These are phyloP conservation scores for Diadromus collaris DNA, from an alignment of 2,888 invertebrate species.

Conservation along the genomic window DNA sequence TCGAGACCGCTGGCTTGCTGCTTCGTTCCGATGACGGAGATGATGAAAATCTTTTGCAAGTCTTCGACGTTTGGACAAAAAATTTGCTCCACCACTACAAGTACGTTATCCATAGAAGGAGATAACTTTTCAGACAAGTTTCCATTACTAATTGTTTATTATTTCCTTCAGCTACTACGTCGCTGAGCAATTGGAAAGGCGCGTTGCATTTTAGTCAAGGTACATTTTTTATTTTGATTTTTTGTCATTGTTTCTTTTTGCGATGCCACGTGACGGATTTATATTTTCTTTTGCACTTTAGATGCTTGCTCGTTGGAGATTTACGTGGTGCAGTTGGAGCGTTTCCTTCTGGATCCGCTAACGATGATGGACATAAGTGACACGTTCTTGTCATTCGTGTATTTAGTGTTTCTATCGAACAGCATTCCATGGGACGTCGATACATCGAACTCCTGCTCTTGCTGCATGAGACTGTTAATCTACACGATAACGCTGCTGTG, in stretches of 20 bases:
- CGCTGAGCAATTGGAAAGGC: slow-evolving; percentile 70
- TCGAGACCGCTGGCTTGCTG: slow-evolving; percentile 74
- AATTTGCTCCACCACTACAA: slow-evolving; percentile 68
- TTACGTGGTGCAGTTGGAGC: slow-evolving; percentile 73
- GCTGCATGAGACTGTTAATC: slow-evolving; percentile 71
- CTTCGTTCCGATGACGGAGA: slow-evolving; percentile 69
- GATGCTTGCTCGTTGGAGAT: slow-evolving; percentile 75
- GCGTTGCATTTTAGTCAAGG: slow-evolving; percentile 72
- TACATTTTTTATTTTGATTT: slow-evolving; percentile 49
- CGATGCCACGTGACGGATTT: background rate
- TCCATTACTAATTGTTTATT: slow-evolving; percentile 12
- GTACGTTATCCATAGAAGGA: slow-evolving; percentile 64
- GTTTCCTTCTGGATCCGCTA: slow-evolving; percentile 71
- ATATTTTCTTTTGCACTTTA: slow-evolving; percentile 59
- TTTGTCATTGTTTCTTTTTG: background rate
- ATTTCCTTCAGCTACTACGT: slow-evolving; percentile 62
- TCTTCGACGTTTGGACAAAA: slow-evolving; percentile 65
- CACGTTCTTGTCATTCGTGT: slow-evolving; percentile 69
- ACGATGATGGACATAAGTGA: slow-evolving; percentile 69
- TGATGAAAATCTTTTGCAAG: slow-evolving; percentile 71
- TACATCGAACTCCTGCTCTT: slow-evolving; percentile 69
- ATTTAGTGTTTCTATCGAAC: slow-evolving; percentile 68
- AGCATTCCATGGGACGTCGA: slow-evolving; percentile 69
- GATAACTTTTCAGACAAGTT: background rate
- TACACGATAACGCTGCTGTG: slow-evolving; percentile 71